Evolutionary conservation across 1,140 invertebrate genomes (phyloP).

Genomic region (Heliconius hewitsoni): DNA sequence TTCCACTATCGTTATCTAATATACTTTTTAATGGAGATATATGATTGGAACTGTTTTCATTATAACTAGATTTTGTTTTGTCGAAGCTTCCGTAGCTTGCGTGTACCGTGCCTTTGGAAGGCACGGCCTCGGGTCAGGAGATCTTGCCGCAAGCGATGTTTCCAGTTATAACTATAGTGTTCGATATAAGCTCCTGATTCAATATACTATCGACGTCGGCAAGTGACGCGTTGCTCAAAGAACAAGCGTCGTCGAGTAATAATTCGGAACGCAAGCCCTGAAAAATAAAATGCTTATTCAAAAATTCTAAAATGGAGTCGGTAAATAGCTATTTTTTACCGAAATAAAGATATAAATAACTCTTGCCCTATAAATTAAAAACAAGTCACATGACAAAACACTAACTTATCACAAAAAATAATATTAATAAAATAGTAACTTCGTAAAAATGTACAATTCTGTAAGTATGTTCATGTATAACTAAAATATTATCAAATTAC

Average conservation of each 20-base stretch:
- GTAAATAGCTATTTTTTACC: no score
- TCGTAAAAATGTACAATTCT: neutral
- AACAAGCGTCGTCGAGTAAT: slow-evolving; percentile 68
- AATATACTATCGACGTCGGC: slow-evolving; percentile 63
- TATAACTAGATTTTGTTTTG: slow-evolving; percentile 55
- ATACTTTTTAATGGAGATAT: slow-evolving; percentile 38
- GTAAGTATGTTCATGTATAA: no score
- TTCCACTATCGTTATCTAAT: slow-evolving; percentile 71
- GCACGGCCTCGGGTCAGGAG: slow-evolving; percentile 77
- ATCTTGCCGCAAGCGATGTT: slow-evolving; percentile 49
- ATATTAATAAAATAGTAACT: no score
- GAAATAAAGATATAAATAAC: no score
- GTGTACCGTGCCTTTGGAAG: slow-evolving; percentile 57
- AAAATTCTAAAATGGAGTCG: neutral
- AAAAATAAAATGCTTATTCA: slow-evolving; percentile 27
- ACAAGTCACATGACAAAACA: no score
- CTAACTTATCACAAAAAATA: no score
- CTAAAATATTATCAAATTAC: no score
- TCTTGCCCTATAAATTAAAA: no score
- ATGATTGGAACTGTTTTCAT: slow-evolving; percentile 47
- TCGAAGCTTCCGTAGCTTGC: slow-evolving; percentile 66
- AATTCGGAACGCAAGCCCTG: slow-evolving; percentile 68
- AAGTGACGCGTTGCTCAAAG: slow-evolving; percentile 59
- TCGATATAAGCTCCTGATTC: slow-evolving; percentile 58
- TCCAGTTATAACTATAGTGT: slow-evolving; percentile 64